Evolutionary conservation across 2,113 vertebrate genomes (phyloP).

Genomic region (Rhinogobius similis): DNA sequence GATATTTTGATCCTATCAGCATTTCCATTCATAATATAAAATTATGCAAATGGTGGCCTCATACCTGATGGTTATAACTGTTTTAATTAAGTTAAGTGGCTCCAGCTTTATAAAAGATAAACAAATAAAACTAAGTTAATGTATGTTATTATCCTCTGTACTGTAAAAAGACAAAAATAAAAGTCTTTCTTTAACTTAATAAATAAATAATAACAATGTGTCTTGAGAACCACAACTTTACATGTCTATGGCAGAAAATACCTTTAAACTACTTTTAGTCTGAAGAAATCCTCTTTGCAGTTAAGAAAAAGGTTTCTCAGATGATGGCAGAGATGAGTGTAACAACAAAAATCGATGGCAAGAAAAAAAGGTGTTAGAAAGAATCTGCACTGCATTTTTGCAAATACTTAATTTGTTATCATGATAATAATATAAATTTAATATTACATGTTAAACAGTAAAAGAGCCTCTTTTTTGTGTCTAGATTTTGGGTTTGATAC

Average conservation of each 20-base stretch:
- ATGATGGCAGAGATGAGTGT: not conserved
- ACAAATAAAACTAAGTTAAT: too few relatives aligned
- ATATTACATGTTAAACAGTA: not conserved
- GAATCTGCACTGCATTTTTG: not conserved
- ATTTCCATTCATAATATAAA: too few relatives aligned
- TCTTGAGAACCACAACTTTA: too few relatives aligned
- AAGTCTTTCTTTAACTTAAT: too few relatives aligned
- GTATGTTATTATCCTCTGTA: too few relatives aligned
- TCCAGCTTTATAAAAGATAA: too few relatives aligned
- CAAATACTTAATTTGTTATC: not conserved
- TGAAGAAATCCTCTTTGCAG: constrained; percentile 1
- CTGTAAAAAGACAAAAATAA: too few relatives aligned
- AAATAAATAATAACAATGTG: too few relatives aligned
- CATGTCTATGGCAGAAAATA: not conserved
- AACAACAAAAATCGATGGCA: not conserved
- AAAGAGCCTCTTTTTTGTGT: not conserved
- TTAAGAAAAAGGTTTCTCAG: not conserved
- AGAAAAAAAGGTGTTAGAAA: not conserved
- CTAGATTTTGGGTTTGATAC: not conserved
- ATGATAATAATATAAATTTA: not conserved
- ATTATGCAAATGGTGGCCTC: too few relatives aligned
- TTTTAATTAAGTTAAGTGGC: too few relatives aligned
- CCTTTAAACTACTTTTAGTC: constrained; percentile 53
- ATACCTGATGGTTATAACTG: too few relatives aligned
- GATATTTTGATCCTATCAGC: too few relatives aligned